A percentile compares a stretch with the other conserved stretches of the same genome.
Evolutionary conservation across 2,888 invertebrate genomes (phyloP).

Genomic region (Bombylius discolor): DNA sequence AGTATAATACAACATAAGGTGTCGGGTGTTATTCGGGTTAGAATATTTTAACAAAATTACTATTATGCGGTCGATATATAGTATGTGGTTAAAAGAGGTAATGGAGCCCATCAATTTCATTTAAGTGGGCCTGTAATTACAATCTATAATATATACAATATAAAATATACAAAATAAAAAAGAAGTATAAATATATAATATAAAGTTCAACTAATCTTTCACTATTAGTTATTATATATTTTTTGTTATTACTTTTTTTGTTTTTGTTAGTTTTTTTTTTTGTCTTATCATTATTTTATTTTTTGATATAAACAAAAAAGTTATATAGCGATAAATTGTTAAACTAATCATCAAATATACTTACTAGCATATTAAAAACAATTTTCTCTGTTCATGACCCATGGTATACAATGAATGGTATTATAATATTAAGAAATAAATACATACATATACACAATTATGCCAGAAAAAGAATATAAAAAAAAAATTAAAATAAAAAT

Average conservation of each 20-base stretch:
- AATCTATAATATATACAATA: neutral
- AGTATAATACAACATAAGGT: neutral
- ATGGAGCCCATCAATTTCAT: slow-evolving; percentile 15
- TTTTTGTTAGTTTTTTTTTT: neutral
- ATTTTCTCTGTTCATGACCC: no score
- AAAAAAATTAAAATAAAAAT: no score
- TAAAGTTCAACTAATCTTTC: neutral
- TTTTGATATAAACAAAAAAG: no score
- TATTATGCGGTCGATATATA: slow-evolving; percentile 2
- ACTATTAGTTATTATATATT: neutral
- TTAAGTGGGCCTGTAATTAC: slow-evolving; percentile 13
- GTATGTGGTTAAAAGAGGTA: slow-evolving; percentile 12
- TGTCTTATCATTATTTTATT: neutral
- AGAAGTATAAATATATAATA: neutral
- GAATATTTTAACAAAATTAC: slow-evolving; percentile 4
- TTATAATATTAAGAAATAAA: no score
- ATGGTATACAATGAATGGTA: no score
- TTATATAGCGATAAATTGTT: no score
- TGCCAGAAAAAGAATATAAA: no score
- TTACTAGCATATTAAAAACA: no score
- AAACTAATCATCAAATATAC: no score
- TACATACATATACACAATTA: no score
- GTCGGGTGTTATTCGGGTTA: neutral
- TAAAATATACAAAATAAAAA: no score
- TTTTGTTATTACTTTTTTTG: neutral